Evolutionary conservation across 2,113 vertebrate species (phyloP).

Genomic region (Fulica atra): DNA sequence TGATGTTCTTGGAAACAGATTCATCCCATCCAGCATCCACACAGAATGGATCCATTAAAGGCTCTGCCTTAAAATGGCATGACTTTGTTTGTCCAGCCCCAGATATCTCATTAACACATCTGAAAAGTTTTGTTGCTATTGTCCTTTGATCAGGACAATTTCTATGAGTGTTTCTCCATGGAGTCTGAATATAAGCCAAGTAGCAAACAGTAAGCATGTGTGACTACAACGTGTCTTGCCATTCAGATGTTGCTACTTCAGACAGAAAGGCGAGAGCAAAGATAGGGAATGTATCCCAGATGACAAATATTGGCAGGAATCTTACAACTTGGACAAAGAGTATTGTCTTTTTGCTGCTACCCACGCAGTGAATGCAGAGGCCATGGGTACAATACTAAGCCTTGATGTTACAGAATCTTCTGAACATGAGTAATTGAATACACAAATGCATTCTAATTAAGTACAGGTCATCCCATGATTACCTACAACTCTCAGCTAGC

Average conservation of each 20-base stretch:
- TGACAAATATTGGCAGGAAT: slow-evolving; percentile 53
- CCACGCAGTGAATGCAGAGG: not conserved
- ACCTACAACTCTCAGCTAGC: not conserved
- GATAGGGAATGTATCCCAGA: slow-evolving; percentile 47
- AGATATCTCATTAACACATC: slow-evolving; percentile 26
- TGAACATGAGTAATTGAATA: not conserved
- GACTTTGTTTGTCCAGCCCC: not conserved
- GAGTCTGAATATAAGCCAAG: slow-evolving; percentile 44
- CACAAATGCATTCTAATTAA: not conserved
- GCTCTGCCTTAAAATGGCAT: not conserved
- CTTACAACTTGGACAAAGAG: slow-evolving; percentile 21
- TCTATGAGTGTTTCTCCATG: not conserved
- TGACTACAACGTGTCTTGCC: not conserved
- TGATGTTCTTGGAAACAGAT: not conserved
- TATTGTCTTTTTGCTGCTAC: slow-evolving; percentile 31
- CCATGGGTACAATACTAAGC: not conserved
- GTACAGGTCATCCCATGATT: not conserved
- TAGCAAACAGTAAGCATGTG: slow-evolving; percentile 49
- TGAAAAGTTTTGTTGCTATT: not conserved
- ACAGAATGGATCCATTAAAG: slow-evolving; percentile 5
- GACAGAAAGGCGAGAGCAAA: not conserved
- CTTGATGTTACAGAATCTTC: not conserved
- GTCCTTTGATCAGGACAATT: slow-evolving; percentile 44
- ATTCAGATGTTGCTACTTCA: slow-evolving; percentile 19
- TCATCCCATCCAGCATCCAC: not conserved